phyloP scores from a whole-genome alignment of 2,797 vertebrate genomes.

The Pangasius larnaudii region DNA sequence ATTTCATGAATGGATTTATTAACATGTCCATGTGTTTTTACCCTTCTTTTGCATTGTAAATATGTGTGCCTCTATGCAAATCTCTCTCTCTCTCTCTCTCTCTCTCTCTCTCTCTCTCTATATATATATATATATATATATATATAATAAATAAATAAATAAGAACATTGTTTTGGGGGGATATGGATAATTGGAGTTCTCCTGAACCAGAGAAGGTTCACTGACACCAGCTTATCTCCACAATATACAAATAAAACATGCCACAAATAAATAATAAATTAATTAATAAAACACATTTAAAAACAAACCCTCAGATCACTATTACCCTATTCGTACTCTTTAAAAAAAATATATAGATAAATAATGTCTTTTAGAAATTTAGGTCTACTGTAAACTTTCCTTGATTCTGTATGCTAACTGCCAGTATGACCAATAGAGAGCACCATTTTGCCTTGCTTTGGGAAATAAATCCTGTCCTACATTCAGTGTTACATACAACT shows the following conservation, averaged over 20 bases:
- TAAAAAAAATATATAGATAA: background rate
- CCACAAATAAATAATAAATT: background rate
- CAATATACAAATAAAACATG: background rate
- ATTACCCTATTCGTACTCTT: too few species aligned
- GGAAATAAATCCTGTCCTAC: background rate
- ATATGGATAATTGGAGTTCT: too few species aligned
- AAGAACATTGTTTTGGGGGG: background rate
- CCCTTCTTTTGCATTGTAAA: background rate
- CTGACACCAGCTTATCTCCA: background rate
- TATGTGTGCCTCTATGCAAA: background rate
- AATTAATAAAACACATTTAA: background rate
- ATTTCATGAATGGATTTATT: background rate
- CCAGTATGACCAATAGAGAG: conserved; percentile 27
- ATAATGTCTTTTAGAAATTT: background rate
- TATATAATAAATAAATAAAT: background rate
- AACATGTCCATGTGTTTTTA: background rate
- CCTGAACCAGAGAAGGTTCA: too few species aligned
- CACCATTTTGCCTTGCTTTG: background rate
- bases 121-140: too few species aligned
- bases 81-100: too few species aligned
- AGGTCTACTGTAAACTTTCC: background rate
- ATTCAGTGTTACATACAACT: background rate
- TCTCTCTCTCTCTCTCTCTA: too few species aligned
- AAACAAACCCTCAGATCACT: too few species aligned
- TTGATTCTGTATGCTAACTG: background rate